A percentile compares a stretch with the other conserved stretches of the same genome.
Conservation (phyloP, 2,113 vertebrate genomes). For the Hemicordylus capensis region DNA sequence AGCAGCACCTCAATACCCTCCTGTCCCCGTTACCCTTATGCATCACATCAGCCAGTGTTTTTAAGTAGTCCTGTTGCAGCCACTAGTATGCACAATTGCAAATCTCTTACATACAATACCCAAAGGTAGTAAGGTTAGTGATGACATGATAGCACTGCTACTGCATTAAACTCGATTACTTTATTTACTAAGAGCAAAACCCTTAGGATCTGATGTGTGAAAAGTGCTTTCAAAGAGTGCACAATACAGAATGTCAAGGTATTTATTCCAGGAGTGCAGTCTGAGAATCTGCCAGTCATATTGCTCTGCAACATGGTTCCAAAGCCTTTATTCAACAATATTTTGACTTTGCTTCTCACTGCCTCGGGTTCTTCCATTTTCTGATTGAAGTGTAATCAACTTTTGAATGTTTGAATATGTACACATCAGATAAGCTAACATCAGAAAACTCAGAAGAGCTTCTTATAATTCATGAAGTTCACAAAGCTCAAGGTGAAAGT, state of each 20-base stretch:
- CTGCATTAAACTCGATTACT: neutral
- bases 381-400: neutral
- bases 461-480: too few species aligned
- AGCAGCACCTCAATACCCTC: too few species aligned
- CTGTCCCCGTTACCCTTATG: too few species aligned
- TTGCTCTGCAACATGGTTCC: neutral
- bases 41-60: too few species aligned
- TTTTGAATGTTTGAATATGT: neutral
- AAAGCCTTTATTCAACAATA: too few species aligned
- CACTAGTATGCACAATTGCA: too few species aligned
- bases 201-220: neutral
- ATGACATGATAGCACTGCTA: too few species aligned
- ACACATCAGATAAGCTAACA: neutral
- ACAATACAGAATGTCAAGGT: neutral
- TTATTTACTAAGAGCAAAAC: neutral
- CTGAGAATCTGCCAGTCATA: neutral
- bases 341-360: neutral
- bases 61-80: too few species aligned
- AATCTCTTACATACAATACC: too few species aligned
- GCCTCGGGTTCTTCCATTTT: neutral
- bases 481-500: too few species aligned
- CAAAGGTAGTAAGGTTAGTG: too few species aligned
- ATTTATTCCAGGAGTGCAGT: neutral
- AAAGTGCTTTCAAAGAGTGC: neutral
- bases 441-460: too few species aligned